These are phyloP conservation scores for Thecocarcelia acutangulata DNA, from an alignment of 2,888 invertebrate species.

Conservation along the genomic window DNA sequence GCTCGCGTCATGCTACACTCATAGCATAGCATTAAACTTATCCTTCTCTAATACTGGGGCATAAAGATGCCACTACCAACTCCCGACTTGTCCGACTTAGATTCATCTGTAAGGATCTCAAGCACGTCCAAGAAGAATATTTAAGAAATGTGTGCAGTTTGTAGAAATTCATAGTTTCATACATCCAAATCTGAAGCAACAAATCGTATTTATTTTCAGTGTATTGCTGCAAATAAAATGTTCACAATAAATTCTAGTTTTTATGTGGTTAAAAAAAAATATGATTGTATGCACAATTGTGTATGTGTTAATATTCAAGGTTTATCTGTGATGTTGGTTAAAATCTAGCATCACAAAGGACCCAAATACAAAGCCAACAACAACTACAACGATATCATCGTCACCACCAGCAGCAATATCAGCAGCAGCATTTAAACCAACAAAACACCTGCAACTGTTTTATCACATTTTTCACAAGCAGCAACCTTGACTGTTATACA, in stretches of 20 bases:
- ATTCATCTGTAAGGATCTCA: no score
- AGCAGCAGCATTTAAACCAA: conserved; percentile 22
- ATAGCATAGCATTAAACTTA: no score
- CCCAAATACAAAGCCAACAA: conserved; percentile 20
- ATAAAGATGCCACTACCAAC: no score
- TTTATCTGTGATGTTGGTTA: conserved; percentile 60
- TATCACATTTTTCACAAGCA: conserved; percentile 58
- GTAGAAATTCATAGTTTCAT: no score
- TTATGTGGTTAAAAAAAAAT: conserved; percentile 52
- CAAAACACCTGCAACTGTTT: conserved; percentile 63
- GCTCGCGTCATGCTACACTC: no score
- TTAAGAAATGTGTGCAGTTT: no score
- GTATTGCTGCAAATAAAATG: conserved; percentile 27
- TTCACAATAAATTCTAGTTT: conserved; percentile 39
- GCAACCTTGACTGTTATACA: conserved; percentile 65
- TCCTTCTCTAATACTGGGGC: no score
- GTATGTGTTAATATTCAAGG: conserved; percentile 51
- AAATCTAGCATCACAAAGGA: conserved; percentile 64
- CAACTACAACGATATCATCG: conserved; percentile 3
- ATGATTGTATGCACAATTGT: conserved; percentile 20
- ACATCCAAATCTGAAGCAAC: no score
- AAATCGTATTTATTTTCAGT: conserved; percentile 33
- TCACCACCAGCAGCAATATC: conserved; percentile 20
- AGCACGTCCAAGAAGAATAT: no score
- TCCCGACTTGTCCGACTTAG: no score